Base-by-base conservation (phyloP, 1,140 invertebrate genomes). In the Sminthurinus signatus region DNA sequence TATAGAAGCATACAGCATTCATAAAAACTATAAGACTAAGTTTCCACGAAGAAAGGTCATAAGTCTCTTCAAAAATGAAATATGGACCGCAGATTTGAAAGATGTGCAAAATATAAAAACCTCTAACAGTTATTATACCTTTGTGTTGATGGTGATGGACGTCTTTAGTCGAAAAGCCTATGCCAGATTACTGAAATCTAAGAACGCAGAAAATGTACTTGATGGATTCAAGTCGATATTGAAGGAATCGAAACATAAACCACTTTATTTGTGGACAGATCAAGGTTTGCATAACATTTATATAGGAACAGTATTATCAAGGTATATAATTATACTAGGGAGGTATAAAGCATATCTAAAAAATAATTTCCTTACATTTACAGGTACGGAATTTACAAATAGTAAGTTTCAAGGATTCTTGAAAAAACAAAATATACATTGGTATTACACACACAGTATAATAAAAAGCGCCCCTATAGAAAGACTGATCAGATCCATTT, bases 21-120 rank as follows among this genome's bases (percentile, higher is more conserved):
- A 48, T 48, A 23, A 48, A 48, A 8, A 10, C 8, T 10, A 14
- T 8, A 8, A 19, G 8, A 8, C 10, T 23, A 48, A 48, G 46
- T 48, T 48, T 48, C 46, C 8, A 8, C 10, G 21, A 48, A 10
- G 46, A 19, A 48, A 48, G 21, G 21, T 48, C 5, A 23, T 48
- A 10, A 12, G 10, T 8, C 8, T 14, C 46, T 48, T 48, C 21
- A 15, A 8, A 8, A 19, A 15, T 19, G 46, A 48, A 23, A 48
- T 48, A 8, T 48, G 46, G 50, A 8, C 50, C 28, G 23, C 50
- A 27, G 50, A 52, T 28, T 52, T 52, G 23, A 52, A 52, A 25
- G 23, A 27, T 25, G 27, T 52, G 3, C 8, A 25, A 4, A 28
- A 10, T 10, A 52, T 52, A 3, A 27, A 14, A 28, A 27, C 25